phyloP scores from a whole-genome alignment of 1,140 invertebrate species.

The Eriosoma lanigerum region DNA sequence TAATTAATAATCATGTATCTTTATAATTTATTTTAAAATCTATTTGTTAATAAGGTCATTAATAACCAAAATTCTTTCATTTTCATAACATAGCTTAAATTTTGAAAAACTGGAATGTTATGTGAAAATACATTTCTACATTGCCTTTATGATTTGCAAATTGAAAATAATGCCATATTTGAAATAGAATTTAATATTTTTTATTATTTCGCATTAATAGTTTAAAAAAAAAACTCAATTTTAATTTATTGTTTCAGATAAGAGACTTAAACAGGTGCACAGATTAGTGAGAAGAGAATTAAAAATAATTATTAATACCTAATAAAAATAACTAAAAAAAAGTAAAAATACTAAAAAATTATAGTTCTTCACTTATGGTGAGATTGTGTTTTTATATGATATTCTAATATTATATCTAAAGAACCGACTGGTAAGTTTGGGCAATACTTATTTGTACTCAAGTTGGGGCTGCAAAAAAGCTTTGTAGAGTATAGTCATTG shows the following conservation, averaged over 20 bases:
- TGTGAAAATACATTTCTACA: too few relatives aligned
- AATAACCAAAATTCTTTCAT: too few relatives aligned
- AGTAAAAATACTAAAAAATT: background rate
- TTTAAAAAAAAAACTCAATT: constrained; percentile 13
- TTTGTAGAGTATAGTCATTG: constrained; percentile 18
- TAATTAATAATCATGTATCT: too few relatives aligned
- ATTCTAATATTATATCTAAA: constrained; percentile 5
- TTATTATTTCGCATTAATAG: background rate
- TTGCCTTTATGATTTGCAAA: too few relatives aligned
- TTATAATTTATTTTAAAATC: too few relatives aligned
- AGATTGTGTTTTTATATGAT: constrained; percentile 31
- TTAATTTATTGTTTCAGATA: constrained; percentile 41
- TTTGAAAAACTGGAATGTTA: too few relatives aligned
- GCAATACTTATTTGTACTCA: constrained; percentile 23
- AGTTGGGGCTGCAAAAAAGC: constrained; percentile 5
- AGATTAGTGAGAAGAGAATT: constrained; percentile 50
- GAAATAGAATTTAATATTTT: constrained; percentile 11
- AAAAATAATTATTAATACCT: constrained; percentile 30
- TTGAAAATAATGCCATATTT: background rate
- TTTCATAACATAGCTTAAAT: too few relatives aligned
- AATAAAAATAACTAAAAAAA: background rate
- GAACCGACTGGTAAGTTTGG: constrained; percentile 20
- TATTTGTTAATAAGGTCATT: too few relatives aligned
- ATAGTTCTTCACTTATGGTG: constrained; percentile 15
- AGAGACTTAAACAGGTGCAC: constrained; percentile 43